Conservation (phyloP, 2,113 vertebrate species). For the Cariama cristata region DNA sequence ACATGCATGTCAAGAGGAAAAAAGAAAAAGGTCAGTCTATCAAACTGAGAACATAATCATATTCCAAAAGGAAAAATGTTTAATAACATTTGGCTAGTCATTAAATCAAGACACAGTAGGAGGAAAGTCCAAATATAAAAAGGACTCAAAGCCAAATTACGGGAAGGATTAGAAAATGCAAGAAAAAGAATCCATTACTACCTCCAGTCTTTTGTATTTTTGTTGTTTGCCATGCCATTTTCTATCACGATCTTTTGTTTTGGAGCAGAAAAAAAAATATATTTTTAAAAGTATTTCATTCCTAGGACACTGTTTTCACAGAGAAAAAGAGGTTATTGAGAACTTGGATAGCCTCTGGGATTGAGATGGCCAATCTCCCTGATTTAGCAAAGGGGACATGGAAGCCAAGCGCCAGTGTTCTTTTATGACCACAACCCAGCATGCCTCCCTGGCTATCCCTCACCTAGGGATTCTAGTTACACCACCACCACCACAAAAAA, state of each 20-base stretch:
- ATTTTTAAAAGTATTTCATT: neutral
- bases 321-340: neutral
- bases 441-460: neutral
- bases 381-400: neutral
- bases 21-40: slow-evolving; percentile 1
- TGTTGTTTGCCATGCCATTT: neutral
- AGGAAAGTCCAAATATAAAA: neutral
- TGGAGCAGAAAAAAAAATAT: neutral
- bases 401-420: neutral
- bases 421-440: neutral
- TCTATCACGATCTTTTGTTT: neutral
- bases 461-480: neutral
- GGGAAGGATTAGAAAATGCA: neutral
- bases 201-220: neutral
- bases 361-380: neutral
- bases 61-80: slow-evolving; percentile 24
- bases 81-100: neutral
- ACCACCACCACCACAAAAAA: accelerated
- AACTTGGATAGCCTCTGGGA: neutral
- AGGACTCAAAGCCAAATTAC: neutral
- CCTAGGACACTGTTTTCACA: neutral
- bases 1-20: neutral
- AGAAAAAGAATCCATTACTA: neutral
- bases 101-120: neutral
- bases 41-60: slow-evolving; percentile 26